A percentile compares a stretch with the other conserved stretches of the same genome.
Conservation (phyloP, 2,797 vertebrate species). For the Gambelia wislizenii region DNA sequence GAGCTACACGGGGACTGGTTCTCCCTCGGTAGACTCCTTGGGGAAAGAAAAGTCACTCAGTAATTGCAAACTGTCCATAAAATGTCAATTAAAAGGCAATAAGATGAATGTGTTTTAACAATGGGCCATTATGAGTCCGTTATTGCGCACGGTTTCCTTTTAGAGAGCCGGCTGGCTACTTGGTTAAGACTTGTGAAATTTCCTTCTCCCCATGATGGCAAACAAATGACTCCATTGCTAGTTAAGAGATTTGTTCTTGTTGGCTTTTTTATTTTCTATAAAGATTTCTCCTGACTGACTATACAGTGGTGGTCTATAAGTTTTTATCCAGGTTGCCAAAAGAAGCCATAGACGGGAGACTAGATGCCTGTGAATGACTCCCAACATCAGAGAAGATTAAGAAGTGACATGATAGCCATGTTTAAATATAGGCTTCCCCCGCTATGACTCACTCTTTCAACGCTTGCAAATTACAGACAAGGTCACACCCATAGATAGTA, state of each 20-base stretch:
- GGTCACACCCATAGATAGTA: too few relatives aligned
- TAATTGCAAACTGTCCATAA: constrained; percentile 76
- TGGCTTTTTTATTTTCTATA: neutral
- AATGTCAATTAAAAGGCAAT: constrained; percentile 72
- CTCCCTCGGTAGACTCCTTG: constrained; percentile 60
- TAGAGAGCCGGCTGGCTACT: constrained; percentile 55
- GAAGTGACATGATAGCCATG: too few relatives aligned
- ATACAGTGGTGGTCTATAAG: too few relatives aligned
- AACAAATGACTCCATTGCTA: neutral
- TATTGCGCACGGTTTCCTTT: constrained; percentile 29
- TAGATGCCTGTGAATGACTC: too few relatives aligned
- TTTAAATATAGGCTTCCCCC: too few relatives aligned
- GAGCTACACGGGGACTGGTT: constrained; percentile 62
- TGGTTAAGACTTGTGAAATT: neutral
- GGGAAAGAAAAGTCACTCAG: constrained; percentile 56
- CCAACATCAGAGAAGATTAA: too few relatives aligned
- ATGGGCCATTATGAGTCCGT: constrained; percentile 58
- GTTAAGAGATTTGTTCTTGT: neutral
- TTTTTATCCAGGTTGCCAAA: neutral
- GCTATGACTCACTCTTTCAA: too few relatives aligned
- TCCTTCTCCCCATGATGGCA: neutral
- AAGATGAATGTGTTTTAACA: constrained; percentile 50
- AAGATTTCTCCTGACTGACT: neutral
- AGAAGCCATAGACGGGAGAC: neutral
- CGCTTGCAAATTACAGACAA: too few relatives aligned